phyloP scores from a whole-genome alignment of 2,888 invertebrate species.

The Thereva unica region DNA sequence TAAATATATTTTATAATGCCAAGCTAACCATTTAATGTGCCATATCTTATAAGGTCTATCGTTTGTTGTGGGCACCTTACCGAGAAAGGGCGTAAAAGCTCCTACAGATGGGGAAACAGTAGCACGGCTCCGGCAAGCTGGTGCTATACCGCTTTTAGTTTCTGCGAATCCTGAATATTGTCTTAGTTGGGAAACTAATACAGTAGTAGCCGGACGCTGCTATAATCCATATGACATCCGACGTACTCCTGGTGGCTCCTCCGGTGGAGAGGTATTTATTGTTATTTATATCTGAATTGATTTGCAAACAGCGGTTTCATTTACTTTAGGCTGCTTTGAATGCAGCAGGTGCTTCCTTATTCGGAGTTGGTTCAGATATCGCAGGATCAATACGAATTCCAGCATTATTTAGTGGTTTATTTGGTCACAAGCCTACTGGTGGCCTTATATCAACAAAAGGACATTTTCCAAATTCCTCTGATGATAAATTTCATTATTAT shows the following conservation, averaged over 20 bases:
- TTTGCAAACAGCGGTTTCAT: slow-evolving; percentile 4
- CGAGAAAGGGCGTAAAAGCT: slow-evolving; percentile 61
- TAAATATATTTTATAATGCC: background rate
- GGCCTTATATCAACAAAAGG: slow-evolving; percentile 65
- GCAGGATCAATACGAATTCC: slow-evolving; percentile 88
- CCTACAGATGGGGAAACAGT: slow-evolving; percentile 71
- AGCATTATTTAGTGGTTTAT: slow-evolving; percentile 82
- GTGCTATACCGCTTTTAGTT: slow-evolving; percentile 78
- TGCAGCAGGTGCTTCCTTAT: slow-evolving; percentile 73
- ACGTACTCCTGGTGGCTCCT: slow-evolving; percentile 82
- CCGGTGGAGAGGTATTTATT: slow-evolving; percentile 76
- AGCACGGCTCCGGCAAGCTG: slow-evolving; percentile 66
- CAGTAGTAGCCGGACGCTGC: slow-evolving; percentile 76
- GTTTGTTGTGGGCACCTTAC: slow-evolving; percentile 69
- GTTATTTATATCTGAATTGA: background rate
- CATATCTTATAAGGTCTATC: slow-evolving; percentile 63
- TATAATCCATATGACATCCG: slow-evolving; percentile 80
- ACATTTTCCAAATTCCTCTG: slow-evolving; percentile 64
- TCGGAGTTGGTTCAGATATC: slow-evolving; percentile 79
- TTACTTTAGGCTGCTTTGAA: slow-evolving; percentile 68
- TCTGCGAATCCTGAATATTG: slow-evolving; percentile 89
- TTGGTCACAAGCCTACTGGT: slow-evolving; percentile 83
- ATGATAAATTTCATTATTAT: slow-evolving; percentile 60
- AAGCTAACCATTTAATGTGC: slow-evolving; percentile 17
- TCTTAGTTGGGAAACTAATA: slow-evolving; percentile 83